Evolutionary conservation across 1,140 invertebrate species (phyloP), one percentile per base, ranked within the genome.

Genomic region (Lucilia cuprina): DNA sequence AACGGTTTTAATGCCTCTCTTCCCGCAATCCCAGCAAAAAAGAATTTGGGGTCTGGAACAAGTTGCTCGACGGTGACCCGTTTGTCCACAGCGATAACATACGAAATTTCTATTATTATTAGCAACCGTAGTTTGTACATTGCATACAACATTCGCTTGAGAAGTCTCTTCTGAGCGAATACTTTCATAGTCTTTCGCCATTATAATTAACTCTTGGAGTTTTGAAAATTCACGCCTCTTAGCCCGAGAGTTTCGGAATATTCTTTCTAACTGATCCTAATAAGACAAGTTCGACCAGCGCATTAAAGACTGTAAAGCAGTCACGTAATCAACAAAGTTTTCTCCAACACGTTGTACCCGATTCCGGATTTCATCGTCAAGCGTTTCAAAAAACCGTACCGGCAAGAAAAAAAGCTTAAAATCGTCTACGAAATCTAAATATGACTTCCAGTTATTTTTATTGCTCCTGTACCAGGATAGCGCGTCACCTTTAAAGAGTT

Each of bases 51-150:
- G 25, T 30, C 25, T 30, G 25, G 25, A 30, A 30, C 25, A 30
- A 30, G 49, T 50, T 9, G 49, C 49, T 50, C 49, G 49, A 50
- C 5, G 9, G 14, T 50, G 49, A 50, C 49, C 49, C 9, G 49
- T 50, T 70, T 70, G 17, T 70, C 65, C 65, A 70, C 65, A 70
- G 14, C 17, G 5, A 74, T 84, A 41, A 87, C 65, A 70, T 21
- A 70, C 65, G 19, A 8, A 14, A 17, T 17, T 19, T 70, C n/a
- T 21, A 21, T 19, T 14, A 21, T 70, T 19, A 21, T 41, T 41
- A 2, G 30, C 21, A 74, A 74, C 70, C 0, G 8, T 21, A 2
- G 21, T 74, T 74, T 21, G 70, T 25, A 21, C n/a, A 25, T 13
- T 10, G 0, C 30, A 13, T 3, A 74, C 10, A 12, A 13, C 30